Base-by-base conservation (phyloP, 2,888 invertebrate genomes). In the Tinea trinotella region DNA sequence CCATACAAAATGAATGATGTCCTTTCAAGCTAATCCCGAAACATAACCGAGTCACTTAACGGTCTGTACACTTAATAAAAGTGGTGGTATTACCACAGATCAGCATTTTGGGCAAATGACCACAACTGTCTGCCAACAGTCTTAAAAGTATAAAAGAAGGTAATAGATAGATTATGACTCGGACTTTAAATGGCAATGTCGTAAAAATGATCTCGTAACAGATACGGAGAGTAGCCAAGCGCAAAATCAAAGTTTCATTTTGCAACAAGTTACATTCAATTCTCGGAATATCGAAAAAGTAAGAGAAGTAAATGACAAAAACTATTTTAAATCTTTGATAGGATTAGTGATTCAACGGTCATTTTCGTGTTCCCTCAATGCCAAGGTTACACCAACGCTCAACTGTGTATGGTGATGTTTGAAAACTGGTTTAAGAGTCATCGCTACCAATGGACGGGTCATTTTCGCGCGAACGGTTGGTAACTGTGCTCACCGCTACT, bases 321-420 rank as follows among this genome's bases (percentile, higher is more conserved):
- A 30, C 7, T 30, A 22, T 30, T 30, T 30, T 30, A 30, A 30
- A 15, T 1, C 40, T 40, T 15, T 40, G 13, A 40, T 15, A 40
- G 15, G 13, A 40, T 40, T 40, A 40, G 40, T 40, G 12, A 40
- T 40, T 13, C 15, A 13, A 40, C 40, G 40, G 40, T 40, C 13
- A 40, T 40, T 40, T 30, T 40, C 6, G 15, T 40, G 40, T 15
- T 40, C 13, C 24, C 48, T 18, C 50, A 50, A 24, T 50, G 50
- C 50, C 50, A 50, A 50, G 50, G 50, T 24, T 50, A 50, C 50
- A 18, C 24, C 50, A 13, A 50, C 50, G 50, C 50, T 24, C 24
- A 18, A 24, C 40, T 19, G 5, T 15, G 24, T 24, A 18, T 50
- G 50, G 50, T 24, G 24, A 24, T 10, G 24, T 1, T 50, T 24